Evolutionary conservation across 2,888 invertebrate genomes (phyloP), one percentile per base, ranked within the genome.

Genomic region (Argyresthia goedartella): DNA sequence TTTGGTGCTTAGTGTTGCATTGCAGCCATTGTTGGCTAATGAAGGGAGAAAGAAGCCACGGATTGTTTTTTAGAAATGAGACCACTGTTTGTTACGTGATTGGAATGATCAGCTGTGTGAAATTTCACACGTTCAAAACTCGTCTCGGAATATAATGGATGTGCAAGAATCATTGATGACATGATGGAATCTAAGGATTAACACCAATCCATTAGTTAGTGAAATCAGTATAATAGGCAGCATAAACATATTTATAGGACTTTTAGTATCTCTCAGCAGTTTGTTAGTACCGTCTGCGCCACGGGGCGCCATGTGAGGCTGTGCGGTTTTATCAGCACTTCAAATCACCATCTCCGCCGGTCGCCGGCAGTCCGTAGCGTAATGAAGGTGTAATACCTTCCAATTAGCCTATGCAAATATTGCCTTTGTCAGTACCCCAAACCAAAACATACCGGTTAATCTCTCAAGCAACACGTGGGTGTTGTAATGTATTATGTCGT

Each of bases 1-100:
- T 72, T 69, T 71, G 66, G 58, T 59, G 62, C 72, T 69, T 71
- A 65, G 58, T 25, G 25, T 25, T 25, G 60, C 61, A 25, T 69
- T 65, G 64, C 68, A 66, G 56, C 55, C 53, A 55, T 48, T 36
- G 50, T 50, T 43, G 15, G 11, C 11, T 49, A 47, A 47, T 47
- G 16, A 47, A 25, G 25, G 25, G 25, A 25, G 25, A 25, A 25
- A 11, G 9, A n/a, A 45, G n/a, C 41, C 11, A 41, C 13, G 13
- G 41, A 11, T 11, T 41, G 41, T 25, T 25, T 6, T 25, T 25
- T 25, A 25, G 25, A 25, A 25, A 25, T 25, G 25, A 6, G 25
- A 25, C 6, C 25, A 25, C 25, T 25, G 25, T 25, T 25, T 25
- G 25, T 25, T 25, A 25, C 25, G 25, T 6, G 25, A 25, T 25